These are phyloP conservation scores for Caenorhabditis japonica DNA, from an alignment of 2,888 invertebrate genomes.

Conservation along the genomic window DNA sequence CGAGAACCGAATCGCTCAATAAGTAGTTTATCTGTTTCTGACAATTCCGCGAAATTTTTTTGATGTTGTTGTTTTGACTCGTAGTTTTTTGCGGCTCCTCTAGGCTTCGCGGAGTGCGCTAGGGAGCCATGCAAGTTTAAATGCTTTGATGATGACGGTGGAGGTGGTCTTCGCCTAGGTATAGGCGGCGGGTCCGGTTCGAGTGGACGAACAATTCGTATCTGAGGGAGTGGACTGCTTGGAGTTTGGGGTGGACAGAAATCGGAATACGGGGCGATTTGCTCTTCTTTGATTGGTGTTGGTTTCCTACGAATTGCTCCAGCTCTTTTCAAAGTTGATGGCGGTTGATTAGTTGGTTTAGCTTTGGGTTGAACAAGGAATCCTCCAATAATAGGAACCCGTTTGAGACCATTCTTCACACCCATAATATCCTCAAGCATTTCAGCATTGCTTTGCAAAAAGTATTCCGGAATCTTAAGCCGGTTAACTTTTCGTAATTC, in stretches of 20 bases:
- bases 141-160: constrained; percentile 48
- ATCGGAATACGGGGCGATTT: constrained; percentile 52
- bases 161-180: constrained; percentile 45
- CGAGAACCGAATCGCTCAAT: constrained; percentile 65
- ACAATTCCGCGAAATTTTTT: constrained; percentile 59
- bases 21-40: constrained; percentile 64
- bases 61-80: constrained; percentile 51
- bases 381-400: constrained; percentile 61
- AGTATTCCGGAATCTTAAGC: constrained; percentile 64
- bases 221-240: constrained; percentile 37
- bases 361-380: constrained; percentile 54
- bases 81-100: constrained; percentile 56
- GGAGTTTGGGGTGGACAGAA: constrained; percentile 49
- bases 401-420: constrained; percentile 58
- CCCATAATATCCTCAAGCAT: constrained; percentile 60
- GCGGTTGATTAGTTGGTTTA: constrained; percentile 29
- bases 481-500: constrained; percentile 59
- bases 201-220: constrained; percentile 43
- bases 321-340: constrained; percentile 48
- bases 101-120: constrained; percentile 68
- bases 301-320: constrained; percentile 57
- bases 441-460: constrained; percentile 59
- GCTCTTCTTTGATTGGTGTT: constrained; percentile 46
- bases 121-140: constrained; percentile 67
- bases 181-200: constrained; percentile 53